Evolutionary conservation across 1,140 invertebrate species (phyloP), one percentile per base, ranked within the genome.

Genomic region (Chironomus striatipennis): DNA sequence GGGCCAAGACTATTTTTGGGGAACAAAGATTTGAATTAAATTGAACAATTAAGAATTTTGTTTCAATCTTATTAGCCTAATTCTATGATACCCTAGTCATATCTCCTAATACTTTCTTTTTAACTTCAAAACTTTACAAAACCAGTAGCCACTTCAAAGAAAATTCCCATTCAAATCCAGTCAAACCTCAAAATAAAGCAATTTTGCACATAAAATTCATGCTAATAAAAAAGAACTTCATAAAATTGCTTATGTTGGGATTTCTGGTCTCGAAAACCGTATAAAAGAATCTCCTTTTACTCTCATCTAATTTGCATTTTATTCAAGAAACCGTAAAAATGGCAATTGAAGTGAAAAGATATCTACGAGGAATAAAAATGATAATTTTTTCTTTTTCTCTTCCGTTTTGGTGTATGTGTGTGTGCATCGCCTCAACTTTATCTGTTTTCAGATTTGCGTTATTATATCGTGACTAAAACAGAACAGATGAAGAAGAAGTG

Each of bases 251-350:
- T 57, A 57, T 57, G 47, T 57, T 57, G 47, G 47, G 47, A 57
- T 57, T 57, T 57, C 12, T 57, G 47, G 47, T 57, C 12, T 57
- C 12, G n/a, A 57, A 57, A n/a, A 57, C 4, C 12, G 47, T n/a
- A 47, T 10, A 57, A 57, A 5, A 12, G 12, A n/a, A 5, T n/a
- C 47, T 57, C 47, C 47, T 57, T n/a, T 5, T 47, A 10, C 47
- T 57, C 47, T 57, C n/a, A n/a, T 57, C 47, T 57, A 57, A 57
- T 57, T 57, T 57, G 47, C 47, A 57, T 57, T 57, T 57, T 57
- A 57, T 57, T 57, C 47, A 57, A 57, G 47, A 57, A 57, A 57
- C 47, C 47, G 47, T 57, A 57, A 57, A 57, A 57, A 57, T 57
- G 47, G 47, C 47, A 57, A 57, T 57, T 57, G 47, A 57, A 57